Percentiles rank a stretch among this genome's conserved stretches.
phyloP scores from a whole-genome alignment of 2,888 invertebrate species.

The Thera britannica region DNA sequence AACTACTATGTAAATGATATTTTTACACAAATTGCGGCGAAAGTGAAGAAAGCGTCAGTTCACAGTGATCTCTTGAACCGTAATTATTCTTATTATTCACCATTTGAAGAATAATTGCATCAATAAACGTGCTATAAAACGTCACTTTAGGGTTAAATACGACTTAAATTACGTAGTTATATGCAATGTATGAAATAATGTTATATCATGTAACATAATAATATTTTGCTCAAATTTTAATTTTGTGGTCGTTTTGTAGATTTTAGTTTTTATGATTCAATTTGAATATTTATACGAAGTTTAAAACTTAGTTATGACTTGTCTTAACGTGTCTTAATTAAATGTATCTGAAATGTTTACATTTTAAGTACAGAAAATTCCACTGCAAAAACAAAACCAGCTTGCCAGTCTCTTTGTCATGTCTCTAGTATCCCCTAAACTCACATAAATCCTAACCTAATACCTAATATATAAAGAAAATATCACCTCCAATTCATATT shows the following conservation, averaged over 20 bases:
- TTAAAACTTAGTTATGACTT: not conserved
- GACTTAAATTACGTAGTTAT: constrained; percentile 9
- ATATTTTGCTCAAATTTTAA: constrained; percentile 1
- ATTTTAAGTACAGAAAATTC: too few species aligned
- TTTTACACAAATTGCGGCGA: constrained; percentile 37
- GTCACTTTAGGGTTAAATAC: constrained; percentile 25
- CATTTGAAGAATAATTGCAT: constrained; percentile 37
- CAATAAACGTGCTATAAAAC: constrained; percentile 35
- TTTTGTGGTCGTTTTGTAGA: constrained; percentile 4
- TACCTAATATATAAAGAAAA: too few species aligned
- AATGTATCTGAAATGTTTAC: too few species aligned
- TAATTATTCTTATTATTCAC: constrained; percentile 35
- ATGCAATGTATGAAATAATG: constrained; percentile 9
- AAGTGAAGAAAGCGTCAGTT: constrained; percentile 42
- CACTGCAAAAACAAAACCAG: too few species aligned
- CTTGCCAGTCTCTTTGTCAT: too few species aligned
- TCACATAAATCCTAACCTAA: too few species aligned
- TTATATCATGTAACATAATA: constrained; percentile 10
- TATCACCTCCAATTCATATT: too few species aligned
- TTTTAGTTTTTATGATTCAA: constrained; percentile 10
- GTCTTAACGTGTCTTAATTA: too few species aligned
- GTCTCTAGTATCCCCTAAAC: too few species aligned
- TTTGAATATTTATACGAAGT: constrained; percentile 7
- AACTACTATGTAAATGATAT: constrained; percentile 27
- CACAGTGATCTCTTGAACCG: constrained; percentile 43